Conservation (phyloP, 2,113 vertebrate genomes). For the Echinops telfairi region DNA sequence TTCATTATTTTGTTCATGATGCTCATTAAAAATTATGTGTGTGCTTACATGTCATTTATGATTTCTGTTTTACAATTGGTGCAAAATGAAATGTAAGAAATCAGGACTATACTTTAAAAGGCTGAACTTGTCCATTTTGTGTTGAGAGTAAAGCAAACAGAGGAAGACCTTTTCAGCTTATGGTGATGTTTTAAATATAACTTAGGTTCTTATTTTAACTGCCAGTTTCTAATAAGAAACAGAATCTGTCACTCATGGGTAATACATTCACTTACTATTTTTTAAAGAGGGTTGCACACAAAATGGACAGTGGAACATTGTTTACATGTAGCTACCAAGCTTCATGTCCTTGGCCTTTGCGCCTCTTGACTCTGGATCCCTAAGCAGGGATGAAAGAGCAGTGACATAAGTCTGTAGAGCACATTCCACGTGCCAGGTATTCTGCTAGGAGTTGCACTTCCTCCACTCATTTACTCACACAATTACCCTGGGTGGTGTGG, state of each 20-base stretch:
- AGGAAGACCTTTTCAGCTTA: constrained; percentile 1
- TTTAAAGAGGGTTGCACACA: neutral
- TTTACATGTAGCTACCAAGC: neutral
- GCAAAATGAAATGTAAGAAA: constrained; percentile 11
- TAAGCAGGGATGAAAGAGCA: neutral
- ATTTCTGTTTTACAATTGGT: neutral
- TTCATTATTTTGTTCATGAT: neutral
- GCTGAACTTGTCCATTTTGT: neutral
- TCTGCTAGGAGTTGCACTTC: neutral
- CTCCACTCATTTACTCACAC: neutral
- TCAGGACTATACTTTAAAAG: constrained; percentile 33
- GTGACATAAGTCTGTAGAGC: neutral
- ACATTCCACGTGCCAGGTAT: neutral
- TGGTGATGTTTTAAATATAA: neutral
- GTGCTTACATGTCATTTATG: neutral
- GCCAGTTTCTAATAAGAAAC: neutral
- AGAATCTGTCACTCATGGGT: neutral
- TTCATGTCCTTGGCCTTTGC: neutral
- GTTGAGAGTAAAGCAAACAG: neutral
- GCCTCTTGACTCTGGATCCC: neutral
- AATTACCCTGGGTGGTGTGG: neutral
- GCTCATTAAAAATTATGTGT: neutral
- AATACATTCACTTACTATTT: neutral
- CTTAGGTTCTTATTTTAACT: constrained; percentile 18
- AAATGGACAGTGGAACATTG: neutral